These are phyloP conservation scores for Pluvianellus socialis DNA, from an alignment of 2,113 vertebrate species.

Conservation along the genomic window DNA sequence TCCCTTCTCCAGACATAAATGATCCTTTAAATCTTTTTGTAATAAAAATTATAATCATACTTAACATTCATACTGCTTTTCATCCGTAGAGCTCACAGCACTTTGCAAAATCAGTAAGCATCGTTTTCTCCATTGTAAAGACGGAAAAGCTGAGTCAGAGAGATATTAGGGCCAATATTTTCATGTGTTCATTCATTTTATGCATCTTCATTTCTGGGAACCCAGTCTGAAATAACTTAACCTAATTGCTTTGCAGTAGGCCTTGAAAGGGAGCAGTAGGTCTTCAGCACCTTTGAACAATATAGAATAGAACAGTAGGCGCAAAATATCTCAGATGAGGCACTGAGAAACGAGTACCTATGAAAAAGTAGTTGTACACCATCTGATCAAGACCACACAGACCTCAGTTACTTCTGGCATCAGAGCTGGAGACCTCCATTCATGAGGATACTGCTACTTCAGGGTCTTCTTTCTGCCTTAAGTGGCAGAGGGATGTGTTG, in stretches of 20 bases:
- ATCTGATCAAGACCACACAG: background rate
- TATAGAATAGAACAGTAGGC: slow-evolving; percentile 35
- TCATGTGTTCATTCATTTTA: slow-evolving; percentile 56
- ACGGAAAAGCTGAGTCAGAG: slow-evolving; percentile 51
- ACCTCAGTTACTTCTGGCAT: background rate
- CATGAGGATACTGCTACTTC: background rate
- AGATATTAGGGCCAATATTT: slow-evolving; percentile 44
- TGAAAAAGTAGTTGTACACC: slow-evolving; percentile 21
- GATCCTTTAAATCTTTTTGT: background rate
- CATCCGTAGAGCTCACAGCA: background rate
- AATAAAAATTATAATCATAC: background rate
- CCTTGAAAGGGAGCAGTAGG: slow-evolving; percentile 53
- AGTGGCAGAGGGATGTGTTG: background rate
- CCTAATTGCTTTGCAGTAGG: slow-evolving; percentile 52
- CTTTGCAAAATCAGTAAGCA: background rate
- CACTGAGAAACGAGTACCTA: slow-evolving; percentile 2
- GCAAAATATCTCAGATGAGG: background rate
- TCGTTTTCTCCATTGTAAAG: background rate
- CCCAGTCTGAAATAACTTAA: slow-evolving; percentile 61
- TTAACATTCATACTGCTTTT: background rate
- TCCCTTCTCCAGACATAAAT: background rate
- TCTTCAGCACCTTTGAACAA: slow-evolving; percentile 56
- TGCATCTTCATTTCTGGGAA: slow-evolving; percentile 61
- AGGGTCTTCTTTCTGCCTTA: slow-evolving; percentile 19
- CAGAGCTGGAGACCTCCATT: slow-evolving; percentile 19